Evolutionary conservation across 2,113 vertebrate species (phyloP).

Genomic region (Nycticorax nycticorax): DNA sequence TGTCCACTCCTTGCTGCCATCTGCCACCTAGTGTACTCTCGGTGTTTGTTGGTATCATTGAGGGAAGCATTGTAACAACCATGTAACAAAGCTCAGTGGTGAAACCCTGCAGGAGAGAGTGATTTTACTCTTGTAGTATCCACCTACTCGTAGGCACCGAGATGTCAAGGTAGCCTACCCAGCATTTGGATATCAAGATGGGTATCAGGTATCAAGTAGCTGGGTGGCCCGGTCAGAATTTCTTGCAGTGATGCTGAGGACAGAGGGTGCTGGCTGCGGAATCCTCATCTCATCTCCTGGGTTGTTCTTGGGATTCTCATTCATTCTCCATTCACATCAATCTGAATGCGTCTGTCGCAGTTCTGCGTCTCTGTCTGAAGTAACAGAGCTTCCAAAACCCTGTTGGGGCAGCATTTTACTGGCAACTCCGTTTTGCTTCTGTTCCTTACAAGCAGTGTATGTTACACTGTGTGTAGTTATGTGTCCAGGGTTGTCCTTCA

Average conservation of each 20-base stretch:
- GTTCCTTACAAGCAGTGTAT: accelerated
- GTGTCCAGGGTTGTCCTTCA: background rate
- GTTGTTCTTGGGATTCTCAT: background rate
- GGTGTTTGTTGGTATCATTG: background rate
- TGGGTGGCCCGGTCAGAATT: background rate
- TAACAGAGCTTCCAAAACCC: background rate
- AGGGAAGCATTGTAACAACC: background rate
- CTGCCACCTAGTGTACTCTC: background rate
- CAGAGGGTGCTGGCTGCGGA: background rate
- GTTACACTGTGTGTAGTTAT: background rate
- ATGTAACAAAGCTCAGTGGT: background rate
- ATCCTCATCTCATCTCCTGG: background rate
- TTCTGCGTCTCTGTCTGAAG: background rate
- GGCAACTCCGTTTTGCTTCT: accelerated
- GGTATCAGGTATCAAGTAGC: background rate
- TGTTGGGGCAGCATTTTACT: accelerated
- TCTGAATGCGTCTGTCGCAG: no score
- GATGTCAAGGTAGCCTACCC: background rate
- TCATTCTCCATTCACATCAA: no score
- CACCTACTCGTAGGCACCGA: background rate
- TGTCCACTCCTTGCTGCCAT: background rate
- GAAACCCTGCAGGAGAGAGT: background rate
- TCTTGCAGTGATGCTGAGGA: background rate
- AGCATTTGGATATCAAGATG: background rate
- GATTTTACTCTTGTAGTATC: background rate